Base-by-base conservation (phyloP, 1,140 invertebrate genomes). In the Caerostris extrusa region DNA sequence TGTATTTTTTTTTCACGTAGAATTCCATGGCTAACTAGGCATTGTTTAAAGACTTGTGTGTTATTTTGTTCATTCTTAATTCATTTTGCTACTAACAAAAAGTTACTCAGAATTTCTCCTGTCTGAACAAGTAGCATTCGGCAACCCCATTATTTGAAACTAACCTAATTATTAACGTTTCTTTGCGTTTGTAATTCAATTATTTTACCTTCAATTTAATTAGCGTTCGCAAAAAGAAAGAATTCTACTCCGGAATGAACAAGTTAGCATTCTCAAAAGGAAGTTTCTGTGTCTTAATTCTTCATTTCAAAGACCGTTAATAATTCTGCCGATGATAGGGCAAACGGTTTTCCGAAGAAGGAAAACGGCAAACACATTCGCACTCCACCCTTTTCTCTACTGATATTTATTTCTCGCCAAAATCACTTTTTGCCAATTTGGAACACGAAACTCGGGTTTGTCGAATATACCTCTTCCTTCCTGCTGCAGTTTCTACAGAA, bases 141-240 rank as follows among this genome's bases (percentile, higher is more conserved):
- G 34, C 34, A 77, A 8, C 10, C 71, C 34, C 71, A 53, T 77
- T 77, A 77, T 77, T 77, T 77, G 34, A 77, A 77, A 77, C 71
- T 77, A 77, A 77, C 71, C 71, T 77, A 77, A 77, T 77, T 77
- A 77, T 77, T 77, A 77, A 77, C 71, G 34, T 77, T 77, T 77
- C 71, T 77, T 77, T 77, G 71, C 71, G 71, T 77, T 77, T 50
- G 71, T 77, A 77, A 77, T 77, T 77, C 71, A 77, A 77, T 77
- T 77, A 77, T 50, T 53, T 34, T 77, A 77, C 71, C 71, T 77
- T 53, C 34, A 77, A 53, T 77, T 77, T 77, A 77, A 77, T 77
- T 77, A 77, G 7, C 12, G 50, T 77, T 77, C 53, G 19, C 34
- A 34, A 34, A 34, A 2, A 34, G 34, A 34, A 34, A 2, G 34